Base-by-base conservation (phyloP, 64 coral and sea anemone species). In the Dendrophyllia cribrosa region DNA sequence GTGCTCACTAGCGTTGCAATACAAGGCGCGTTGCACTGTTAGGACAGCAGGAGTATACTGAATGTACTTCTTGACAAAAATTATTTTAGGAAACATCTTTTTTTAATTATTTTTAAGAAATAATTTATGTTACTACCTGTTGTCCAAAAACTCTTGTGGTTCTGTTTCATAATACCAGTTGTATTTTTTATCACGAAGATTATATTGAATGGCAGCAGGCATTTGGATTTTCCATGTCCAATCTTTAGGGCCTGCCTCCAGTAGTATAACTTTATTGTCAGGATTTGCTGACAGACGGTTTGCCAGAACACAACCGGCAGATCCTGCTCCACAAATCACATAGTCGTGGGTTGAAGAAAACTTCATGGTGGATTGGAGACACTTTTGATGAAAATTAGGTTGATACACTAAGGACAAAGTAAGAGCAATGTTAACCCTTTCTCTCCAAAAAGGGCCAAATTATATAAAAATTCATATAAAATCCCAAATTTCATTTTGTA, bases 91-190 rank as follows among this genome's bases (percentile, higher is more conserved):
- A 34, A 34, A 34, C 34, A 34, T 0, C 34, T 34, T 34, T 34
- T 34, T 34, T 34, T 34, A 34, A 34, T 34, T 34, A 34, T 26
- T 55, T 47, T 9, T 16, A 21, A 79, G 13, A 55, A 22, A 19
- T 17, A 7, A 20, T 4, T 87, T 12, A 24, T 21, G 9, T 14
- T 9, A 53, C 52, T 58, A 98, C 96, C 96, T 98, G 62, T 95
- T 95, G 58, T 98, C 86, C 69, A 98, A 72, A 69, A 86, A 83
- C 55, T 95, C 88, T 55, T 98, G 93, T 75, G 96, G 96, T 14
- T 74, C 96, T 64, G 96, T 95, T 51, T 98, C 85, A 87, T 98
- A 98, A 93, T 79, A 98, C 96, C 96, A 98, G 86, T 98, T 98
- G 26, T 98, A 98, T 78, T 93, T 98, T n/a, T 95, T 91, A 87